These are phyloP conservation scores for Azemiops feae DNA, from an alignment of 2,113 vertebrate genomes.

Conservation along the genomic window DNA sequence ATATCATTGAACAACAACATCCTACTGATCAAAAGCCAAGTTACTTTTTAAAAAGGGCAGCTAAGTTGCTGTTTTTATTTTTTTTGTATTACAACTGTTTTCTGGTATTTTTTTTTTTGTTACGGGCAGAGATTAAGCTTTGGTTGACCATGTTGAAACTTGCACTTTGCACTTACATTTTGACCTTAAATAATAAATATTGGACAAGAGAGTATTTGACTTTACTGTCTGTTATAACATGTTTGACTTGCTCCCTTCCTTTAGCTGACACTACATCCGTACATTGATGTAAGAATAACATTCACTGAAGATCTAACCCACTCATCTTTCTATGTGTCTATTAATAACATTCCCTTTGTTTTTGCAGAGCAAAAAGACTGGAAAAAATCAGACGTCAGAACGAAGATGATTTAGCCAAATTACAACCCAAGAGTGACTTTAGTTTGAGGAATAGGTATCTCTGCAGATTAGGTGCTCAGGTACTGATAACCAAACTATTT, in stretches of 20 bases:
- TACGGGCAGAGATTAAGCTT: not conserved
- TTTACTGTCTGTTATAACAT: slow-evolving; percentile 10
- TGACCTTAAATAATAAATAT: slow-evolving; percentile 56
- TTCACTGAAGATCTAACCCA: not conserved
- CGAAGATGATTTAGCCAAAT: slow-evolving; percentile 62
- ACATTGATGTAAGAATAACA: not conserved
- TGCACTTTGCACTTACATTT: slow-evolving; percentile 30
- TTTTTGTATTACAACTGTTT: slow-evolving; percentile 36
- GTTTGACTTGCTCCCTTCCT: not conserved
- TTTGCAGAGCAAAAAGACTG: slow-evolving; percentile 59
- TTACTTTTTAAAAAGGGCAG: not conserved
- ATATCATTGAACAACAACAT: not conserved
- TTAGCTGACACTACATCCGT: not conserved
- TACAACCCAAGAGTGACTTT: slow-evolving; percentile 76
- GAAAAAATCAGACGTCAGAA: slow-evolving; percentile 48
- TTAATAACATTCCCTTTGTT: slow-evolving; percentile 45
- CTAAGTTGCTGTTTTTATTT: slow-evolving; percentile 25
- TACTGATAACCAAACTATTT: slow-evolving; percentile 50
- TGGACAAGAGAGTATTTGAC: slow-evolving; percentile 53
- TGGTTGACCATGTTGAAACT: slow-evolving; percentile 26
- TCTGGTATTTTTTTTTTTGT: slow-evolving; percentile 24
- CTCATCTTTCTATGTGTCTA: not conserved
- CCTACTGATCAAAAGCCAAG: not conserved
- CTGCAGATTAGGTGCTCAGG: slow-evolving; percentile 81
- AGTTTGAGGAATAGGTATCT: slow-evolving; percentile 80